These are phyloP conservation scores for Vanacampus margaritifer DNA, from an alignment of 2,113 vertebrate species.

Conservation along the genomic window DNA sequence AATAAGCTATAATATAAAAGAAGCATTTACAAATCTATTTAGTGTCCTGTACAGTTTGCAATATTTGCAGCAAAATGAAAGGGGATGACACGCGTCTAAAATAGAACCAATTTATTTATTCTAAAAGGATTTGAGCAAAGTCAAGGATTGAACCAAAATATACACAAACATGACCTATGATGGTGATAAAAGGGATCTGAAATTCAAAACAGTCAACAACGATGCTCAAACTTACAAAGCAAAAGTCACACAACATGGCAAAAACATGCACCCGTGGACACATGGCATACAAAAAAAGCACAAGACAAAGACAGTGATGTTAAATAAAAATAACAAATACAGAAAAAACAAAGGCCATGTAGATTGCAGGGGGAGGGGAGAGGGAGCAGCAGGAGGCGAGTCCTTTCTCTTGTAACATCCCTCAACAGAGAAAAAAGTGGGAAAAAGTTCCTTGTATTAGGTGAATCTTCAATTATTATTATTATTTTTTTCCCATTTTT, in stretches of 20 bases:
- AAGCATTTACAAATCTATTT: neutral
- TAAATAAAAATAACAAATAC: neutral
- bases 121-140: constrained; percentile 43
- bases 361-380: constrained; percentile 56
- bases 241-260: constrained; percentile 8
- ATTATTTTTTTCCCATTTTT: neutral
- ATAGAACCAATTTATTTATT: constrained; percentile 70
- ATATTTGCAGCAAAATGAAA: constrained; percentile 29
- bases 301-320: constrained; percentile 18
- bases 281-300: constrained; percentile 13
- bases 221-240: constrained; percentile 28
- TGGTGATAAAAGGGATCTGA: constrained; percentile 34
- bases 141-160: constrained; percentile 57
- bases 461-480: neutral
- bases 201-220: constrained; percentile 21
- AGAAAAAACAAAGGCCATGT: constrained; percentile 18
- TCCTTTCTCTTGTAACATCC: neutral
- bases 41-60: neutral
- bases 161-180: constrained; percentile 62
- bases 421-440: neutral
- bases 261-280: constrained; percentile 24
- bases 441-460: constrained; percentile 13
- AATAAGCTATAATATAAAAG: neutral
- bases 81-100: constrained; percentile 54
- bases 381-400: constrained; percentile 53